Evolutionary conservation across 2,797 vertebrate species (phyloP).

Genomic region (Lophius americanus): DNA sequence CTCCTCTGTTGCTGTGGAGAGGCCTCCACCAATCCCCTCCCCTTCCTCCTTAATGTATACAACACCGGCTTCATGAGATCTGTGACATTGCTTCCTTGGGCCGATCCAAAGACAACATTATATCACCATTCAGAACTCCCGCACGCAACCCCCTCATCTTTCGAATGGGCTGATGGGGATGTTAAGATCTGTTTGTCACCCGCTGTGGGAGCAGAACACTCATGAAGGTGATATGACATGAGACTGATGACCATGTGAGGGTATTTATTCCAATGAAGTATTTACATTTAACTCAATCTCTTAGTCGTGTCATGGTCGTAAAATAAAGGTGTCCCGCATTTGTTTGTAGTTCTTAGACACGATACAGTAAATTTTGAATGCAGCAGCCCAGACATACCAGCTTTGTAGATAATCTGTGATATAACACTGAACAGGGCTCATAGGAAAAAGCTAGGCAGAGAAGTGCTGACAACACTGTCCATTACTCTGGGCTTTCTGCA

Average conservation of each 20-base stretch:
- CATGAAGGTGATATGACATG: conserved; percentile 42
- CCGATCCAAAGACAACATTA: conserved; percentile 76
- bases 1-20: conserved; percentile 82
- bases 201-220: conserved; percentile 55
- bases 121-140: conserved; percentile 47
- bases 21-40: conserved; percentile 77
- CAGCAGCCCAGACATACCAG: conserved; percentile 39
- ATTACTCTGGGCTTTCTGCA: conserved; percentile 56
- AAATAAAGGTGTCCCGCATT: conserved; percentile 49
- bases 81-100: conserved; percentile 68
- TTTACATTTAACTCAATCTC: conserved; percentile 47
- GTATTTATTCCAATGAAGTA: conserved; percentile 55
- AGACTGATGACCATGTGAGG: conserved; percentile 55
- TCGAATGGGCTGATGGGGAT: conserved; percentile 33
- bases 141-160: conserved; percentile 5
- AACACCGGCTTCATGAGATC: conserved; percentile 75
- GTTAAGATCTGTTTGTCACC: conserved; percentile 62
- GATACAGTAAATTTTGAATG: conserved; percentile 57
- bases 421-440: conserved; percentile 63
- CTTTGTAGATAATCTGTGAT: conserved; percentile 61
- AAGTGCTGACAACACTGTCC: conserved; percentile 77
- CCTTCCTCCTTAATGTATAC: conserved; percentile 75
- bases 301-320: conserved; percentile 20
- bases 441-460: conserved; percentile 52
- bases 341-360: conserved; percentile 49